phyloP scores from a whole-genome alignment of 2,888 invertebrate species.

The Lumbricus terrestris region DNA sequence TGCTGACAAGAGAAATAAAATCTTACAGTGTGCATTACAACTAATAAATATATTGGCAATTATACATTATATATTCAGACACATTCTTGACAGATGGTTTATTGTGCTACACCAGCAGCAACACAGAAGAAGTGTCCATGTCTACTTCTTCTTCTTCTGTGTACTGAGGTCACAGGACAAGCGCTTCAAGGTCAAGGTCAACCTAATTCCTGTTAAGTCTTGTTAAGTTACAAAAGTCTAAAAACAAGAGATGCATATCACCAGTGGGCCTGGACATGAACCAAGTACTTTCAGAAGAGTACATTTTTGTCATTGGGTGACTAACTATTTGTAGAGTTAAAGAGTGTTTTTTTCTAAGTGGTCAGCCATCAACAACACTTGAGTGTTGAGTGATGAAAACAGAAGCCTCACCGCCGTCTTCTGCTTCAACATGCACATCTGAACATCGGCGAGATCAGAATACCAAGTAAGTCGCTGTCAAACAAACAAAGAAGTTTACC shows the following conservation, averaged over 20 bases:
- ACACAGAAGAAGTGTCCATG: not conserved
- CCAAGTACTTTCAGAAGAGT: not conserved
- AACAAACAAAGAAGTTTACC: not conserved
- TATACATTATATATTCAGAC: not conserved
- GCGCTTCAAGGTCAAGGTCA: not conserved
- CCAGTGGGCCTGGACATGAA: not conserved
- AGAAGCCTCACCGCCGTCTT: not conserved
- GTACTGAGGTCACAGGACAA: not conserved
- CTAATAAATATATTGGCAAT: too few relatives aligned
- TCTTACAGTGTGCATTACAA: not conserved
- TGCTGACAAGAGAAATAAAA: not conserved
- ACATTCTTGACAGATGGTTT: not conserved
- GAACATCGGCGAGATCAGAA: not conserved
- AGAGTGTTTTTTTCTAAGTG: not conserved
- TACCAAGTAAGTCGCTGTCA: not conserved
- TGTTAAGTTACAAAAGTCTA: not conserved
- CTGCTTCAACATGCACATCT: conserved; percentile 10
- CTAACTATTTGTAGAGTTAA: not conserved
- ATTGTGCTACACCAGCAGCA: not conserved
- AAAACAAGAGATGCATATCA: not conserved
- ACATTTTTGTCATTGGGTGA: not conserved
- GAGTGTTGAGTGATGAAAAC: too few relatives aligned
- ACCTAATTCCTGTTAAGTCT: not conserved
- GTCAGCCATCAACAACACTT: not conserved
- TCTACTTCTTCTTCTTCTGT: not conserved